Evolutionary conservation across 2,888 invertebrate species (phyloP).

Genomic region (Rhagonycha lutea): DNA sequence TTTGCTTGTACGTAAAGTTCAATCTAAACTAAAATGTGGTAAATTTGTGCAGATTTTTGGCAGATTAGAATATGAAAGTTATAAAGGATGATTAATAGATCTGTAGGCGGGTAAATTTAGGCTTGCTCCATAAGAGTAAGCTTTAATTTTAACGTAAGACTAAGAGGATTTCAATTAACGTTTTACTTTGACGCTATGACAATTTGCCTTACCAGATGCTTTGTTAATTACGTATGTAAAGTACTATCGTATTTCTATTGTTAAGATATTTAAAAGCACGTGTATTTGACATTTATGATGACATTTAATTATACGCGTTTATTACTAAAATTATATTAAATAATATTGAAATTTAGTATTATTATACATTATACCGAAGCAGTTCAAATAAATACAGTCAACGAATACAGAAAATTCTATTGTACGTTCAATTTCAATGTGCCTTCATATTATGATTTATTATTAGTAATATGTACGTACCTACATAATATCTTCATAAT

Average conservation of each 20-base stretch:
- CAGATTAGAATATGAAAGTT: background rate
- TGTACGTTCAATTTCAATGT: too few species aligned
- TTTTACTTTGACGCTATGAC: slow-evolving; percentile 24
- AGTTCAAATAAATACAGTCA: background rate
- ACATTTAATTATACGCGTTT: slow-evolving; percentile 9
- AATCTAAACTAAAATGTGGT: background rate
- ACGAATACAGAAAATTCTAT: too few species aligned
- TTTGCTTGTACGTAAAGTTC: background rate
- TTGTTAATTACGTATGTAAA: slow-evolving; percentile 26
- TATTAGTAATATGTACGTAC: too few species aligned
- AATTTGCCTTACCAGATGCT: slow-evolving; percentile 24
- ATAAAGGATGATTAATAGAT: slow-evolving; percentile 1
- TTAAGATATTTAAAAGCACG: slow-evolving; percentile 17
- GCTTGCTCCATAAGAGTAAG: background rate
- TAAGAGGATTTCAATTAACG: slow-evolving; percentile 24
- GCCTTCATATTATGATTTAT: too few species aligned
- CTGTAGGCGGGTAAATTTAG: background rate
- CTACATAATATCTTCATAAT: too few species aligned
- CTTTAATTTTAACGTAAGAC: slow-evolving; percentile 17
- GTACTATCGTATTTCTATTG: slow-evolving; percentile 20
- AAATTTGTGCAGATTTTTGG: background rate
- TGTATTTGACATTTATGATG: slow-evolving; percentile 23
- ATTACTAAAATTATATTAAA: background rate
- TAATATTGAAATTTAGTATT: background rate
- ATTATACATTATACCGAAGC: background rate